Base-by-base conservation (phyloP, 2,113 vertebrate genomes). In the Bubo bubo region DNA sequence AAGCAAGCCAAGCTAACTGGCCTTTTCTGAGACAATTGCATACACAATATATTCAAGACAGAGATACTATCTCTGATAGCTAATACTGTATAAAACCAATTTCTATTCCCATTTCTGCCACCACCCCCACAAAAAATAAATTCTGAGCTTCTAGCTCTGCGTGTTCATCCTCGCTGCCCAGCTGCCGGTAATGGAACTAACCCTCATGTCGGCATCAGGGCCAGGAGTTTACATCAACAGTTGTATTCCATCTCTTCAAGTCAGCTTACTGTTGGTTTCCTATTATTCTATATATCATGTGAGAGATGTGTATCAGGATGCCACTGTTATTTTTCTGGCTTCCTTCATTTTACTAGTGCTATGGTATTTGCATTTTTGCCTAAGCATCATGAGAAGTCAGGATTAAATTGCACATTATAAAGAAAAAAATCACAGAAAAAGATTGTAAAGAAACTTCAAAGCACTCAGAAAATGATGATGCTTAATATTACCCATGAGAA, bases 151-250 rank as follows among this genome's bases (percentile, higher is more conserved):
- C 14, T 43, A 1, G 34, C 9, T 79, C 30, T 88, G 14, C 32
- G 28, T 91, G 18, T 74, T 76, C 19, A 63, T 91, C 9, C 14
- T 58, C 6, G 19, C 58, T 80, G 58, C 37, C 37, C 50, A 79
- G 55, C 23, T 67, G 52, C 28, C 2, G 1, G 11, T 41, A 45
- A n/a, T 64, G 34, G 34, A 79, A 35, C 22, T 71, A 83, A 62
- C 17, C 14, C 10, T 73, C 27, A 15, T 13, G 5, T 55, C 34
- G 55, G 10, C 30, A 28, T 0, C 4, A 0, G 32, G 18, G 10
- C 8, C 30, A 43, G 53, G 68, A 52, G 81, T 93, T 95, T 56
- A 64, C 19, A 30, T 4, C 1, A 4, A 26, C 20, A n/a, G 16
- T 55, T 87, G 32, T 49, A 73, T 47, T 55, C 24, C 34, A 27